phyloP scores from a whole-genome alignment of 2,888 invertebrate species.

The Rugalucina vietnamica region DNA sequence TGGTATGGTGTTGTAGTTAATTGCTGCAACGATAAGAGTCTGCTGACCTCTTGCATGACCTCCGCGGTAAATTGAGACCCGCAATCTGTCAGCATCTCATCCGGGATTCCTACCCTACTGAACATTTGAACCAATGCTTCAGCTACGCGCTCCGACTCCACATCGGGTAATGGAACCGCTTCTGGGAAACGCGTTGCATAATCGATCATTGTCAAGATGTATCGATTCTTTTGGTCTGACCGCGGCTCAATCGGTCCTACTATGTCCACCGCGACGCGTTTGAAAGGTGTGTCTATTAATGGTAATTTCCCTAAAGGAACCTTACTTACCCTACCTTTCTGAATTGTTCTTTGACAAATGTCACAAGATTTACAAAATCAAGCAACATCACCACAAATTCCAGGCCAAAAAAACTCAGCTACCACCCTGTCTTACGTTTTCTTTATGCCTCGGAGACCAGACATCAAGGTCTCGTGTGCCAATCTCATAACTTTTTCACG shows the following conservation, averaged over 20 bases:
- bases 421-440: too few relatives aligned
- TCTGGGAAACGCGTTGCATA: slow-evolving; percentile 20
- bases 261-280: slow-evolving; percentile 49
- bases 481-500: too few relatives aligned
- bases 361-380: too few relatives aligned
- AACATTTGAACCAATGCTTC: too few relatives aligned
- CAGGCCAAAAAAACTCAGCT: background rate
- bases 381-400: too few relatives aligned
- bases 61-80: too few relatives aligned
- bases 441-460: too few relatives aligned
- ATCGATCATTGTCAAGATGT: slow-evolving; percentile 53
- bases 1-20: background rate
- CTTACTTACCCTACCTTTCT: slow-evolving; percentile 43
- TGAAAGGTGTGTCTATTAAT: slow-evolving; percentile 56
- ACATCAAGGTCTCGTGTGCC: too few relatives aligned
- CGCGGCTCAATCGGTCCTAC: slow-evolving; percentile 47
- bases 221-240: slow-evolving; percentile 27
- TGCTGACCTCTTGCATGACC: background rate
- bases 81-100: too few relatives aligned
- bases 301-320: slow-evolving; percentile 57
- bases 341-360: slow-evolving; percentile 37
- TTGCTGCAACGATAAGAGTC: background rate
- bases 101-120: too few relatives aligned
- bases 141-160: too few relatives aligned
- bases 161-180: background rate